Conservation (phyloP, 1,140 invertebrate species). For the Drosophila sechellia region DNA sequence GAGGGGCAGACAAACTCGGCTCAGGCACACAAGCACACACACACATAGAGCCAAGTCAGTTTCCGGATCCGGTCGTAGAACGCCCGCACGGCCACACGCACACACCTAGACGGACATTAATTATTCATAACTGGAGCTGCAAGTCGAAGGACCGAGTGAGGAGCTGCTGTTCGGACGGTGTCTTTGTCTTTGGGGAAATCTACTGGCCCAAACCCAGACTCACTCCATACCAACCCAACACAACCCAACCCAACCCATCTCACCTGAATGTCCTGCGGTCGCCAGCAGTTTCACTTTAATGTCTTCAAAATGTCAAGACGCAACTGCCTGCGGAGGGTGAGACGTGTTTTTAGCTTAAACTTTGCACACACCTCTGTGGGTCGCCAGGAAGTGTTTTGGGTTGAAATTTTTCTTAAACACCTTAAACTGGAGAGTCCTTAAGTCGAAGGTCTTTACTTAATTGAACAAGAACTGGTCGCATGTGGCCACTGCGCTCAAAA, state of each 20-base stretch:
- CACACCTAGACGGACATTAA: slow-evolving; percentile 70
- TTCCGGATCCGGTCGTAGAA: slow-evolving; percentile 40
- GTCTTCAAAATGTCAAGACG: slow-evolving; percentile 72
- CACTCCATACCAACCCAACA: not conserved
- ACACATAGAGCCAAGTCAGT: slow-evolving; percentile 30
- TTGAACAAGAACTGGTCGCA: slow-evolving; percentile 1
- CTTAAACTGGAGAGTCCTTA: slow-evolving; percentile 14
- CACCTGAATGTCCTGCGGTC: slow-evolving; percentile 44
- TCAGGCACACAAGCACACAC: not conserved
- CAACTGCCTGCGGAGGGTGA: slow-evolving; percentile 36
- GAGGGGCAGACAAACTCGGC: not conserved
- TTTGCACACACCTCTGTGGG: slow-evolving; percentile 18
- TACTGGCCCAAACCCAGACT: slow-evolving; percentile 23
- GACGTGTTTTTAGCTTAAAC: slow-evolving; percentile 29
- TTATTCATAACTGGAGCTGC: slow-evolving; percentile 78
- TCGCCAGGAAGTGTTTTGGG: slow-evolving; percentile 18
- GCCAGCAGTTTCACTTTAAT: slow-evolving; percentile 75
- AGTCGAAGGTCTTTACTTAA: slow-evolving; percentile 11
- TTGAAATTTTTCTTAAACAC: slow-evolving; percentile 31
- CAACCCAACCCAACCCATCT: not conserved
- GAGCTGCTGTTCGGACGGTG: slow-evolving; percentile 45
- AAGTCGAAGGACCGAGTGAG: slow-evolving; percentile 33
- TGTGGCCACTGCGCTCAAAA: slow-evolving; percentile 17
- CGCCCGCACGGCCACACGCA: slow-evolving; percentile 44
- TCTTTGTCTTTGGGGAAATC: slow-evolving; percentile 76